Evolutionary conservation across 2,888 invertebrate genomes (phyloP), one percentile per base, ranked within the genome.

Genomic region (Carpatolechia fugitivella): DNA sequence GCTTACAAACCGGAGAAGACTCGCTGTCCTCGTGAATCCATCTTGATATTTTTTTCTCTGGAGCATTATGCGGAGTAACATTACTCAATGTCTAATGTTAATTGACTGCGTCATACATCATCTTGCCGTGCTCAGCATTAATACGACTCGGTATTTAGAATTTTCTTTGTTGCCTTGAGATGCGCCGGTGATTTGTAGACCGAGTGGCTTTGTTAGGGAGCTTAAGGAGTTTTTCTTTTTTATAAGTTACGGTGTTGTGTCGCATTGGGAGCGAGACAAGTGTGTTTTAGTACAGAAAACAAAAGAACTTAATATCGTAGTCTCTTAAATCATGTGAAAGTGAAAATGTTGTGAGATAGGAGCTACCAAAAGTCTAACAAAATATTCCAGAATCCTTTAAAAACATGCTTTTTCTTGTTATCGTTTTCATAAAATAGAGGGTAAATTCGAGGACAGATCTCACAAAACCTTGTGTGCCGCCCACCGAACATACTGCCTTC

Each of bases 31-130:
- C 40, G 16, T 14, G 18, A 16, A 16, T 20, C 18, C 11, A 18
- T 18, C 16, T 11, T 35, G 16, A 18, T 20, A 41, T 41, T 55
- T 63, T 61, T 66, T 66, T 68, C 64, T 58, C 60, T 56, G 54
- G 49, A 54, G 59, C 59, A 66, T 69, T 67, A 63, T 63, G 61
- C 55, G 41, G 41, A 48, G 57, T 52, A 60, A 61, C 64, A 68
- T 69, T 68, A 68, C 58, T 70, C 70, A 68, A 69, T 57, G 68
- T 69, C 67, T 60, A 48, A 55, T 66, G 61, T 62, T 72, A 69
- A 72, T 72, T 70, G 69, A 66, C 60, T 63, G 51, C 52, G 54
- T 59, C 69, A 62, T 69, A 66, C 60, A 69, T 71, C 67, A 65
- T 64, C 57, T 60, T 35, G 58, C 41, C 47, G 60, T 58, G 57